These are phyloP conservation scores for Dinoponera quadriceps DNA, from an alignment of 1,140 invertebrate species.

Conservation along the genomic window DNA sequence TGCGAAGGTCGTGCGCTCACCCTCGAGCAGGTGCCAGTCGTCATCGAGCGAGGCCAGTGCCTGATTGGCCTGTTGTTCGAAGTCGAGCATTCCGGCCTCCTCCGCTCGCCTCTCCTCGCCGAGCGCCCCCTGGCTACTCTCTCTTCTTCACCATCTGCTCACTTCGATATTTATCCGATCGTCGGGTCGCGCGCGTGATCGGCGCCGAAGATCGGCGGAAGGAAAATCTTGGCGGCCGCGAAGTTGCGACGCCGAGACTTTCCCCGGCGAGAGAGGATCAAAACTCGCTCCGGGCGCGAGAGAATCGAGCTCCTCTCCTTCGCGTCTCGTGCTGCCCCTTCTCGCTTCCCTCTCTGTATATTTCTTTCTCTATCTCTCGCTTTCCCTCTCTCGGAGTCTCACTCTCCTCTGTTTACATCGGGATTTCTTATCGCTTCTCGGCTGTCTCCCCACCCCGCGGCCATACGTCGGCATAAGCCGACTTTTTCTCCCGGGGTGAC, in stretches of 20 bases:
- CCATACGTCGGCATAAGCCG: background rate
- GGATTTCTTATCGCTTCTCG: constrained; percentile 49
- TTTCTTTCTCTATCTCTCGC: constrained; percentile 20
- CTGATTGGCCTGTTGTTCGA: constrained; percentile 80
- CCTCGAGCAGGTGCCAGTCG: constrained; percentile 81
- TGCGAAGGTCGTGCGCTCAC: constrained; percentile 78
- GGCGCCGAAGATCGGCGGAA: constrained; percentile 20
- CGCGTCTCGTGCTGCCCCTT: constrained; percentile 21
- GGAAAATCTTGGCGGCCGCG: background rate
- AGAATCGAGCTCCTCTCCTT: constrained; percentile 9
- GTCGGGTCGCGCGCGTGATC: background rate
- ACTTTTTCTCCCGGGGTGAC: constrained; percentile 7
- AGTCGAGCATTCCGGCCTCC: constrained; percentile 73
- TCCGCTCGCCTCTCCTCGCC: constrained; percentile 17
- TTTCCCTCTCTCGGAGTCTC: background rate
- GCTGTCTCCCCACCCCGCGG: constrained; percentile 12
- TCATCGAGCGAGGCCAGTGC: constrained; percentile 77
- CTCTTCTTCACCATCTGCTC: constrained; percentile 11
- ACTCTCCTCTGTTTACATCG: constrained; percentile 47
- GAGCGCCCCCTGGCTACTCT: constrained; percentile 14
- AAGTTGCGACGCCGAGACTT: constrained; percentile 3
- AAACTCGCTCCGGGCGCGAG: constrained; percentile 32
- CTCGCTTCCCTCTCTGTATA: constrained; percentile 13
- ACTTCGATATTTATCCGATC: constrained; percentile 17
- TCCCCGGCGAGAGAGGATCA: constrained; percentile 19